Conservation (phyloP, 2,888 invertebrate genomes). For the Saturnia japonica region DNA sequence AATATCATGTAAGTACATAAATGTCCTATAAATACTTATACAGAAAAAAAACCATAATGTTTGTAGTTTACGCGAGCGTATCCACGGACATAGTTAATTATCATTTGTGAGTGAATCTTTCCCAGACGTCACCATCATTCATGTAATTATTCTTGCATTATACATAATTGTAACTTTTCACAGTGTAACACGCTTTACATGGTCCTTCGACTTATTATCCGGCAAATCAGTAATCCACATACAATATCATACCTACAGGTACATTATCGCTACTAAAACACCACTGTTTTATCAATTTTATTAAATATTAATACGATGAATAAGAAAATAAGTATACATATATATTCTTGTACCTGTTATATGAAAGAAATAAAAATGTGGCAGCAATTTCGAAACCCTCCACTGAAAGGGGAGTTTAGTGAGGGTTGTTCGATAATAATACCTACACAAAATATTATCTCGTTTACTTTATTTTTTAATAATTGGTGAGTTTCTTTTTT, state of each 20-base stretch:
- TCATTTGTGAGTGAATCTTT: too few species aligned
- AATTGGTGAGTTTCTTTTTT: constrained; percentile 16
- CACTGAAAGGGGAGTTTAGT: constrained; percentile 3
- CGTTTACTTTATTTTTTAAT: constrained; percentile 12
- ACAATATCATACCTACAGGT: neutral
- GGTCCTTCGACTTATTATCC: neutral
- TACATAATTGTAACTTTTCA: neutral
- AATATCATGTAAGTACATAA: too few species aligned
- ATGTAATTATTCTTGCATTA: too few species aligned
- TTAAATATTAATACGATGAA: constrained; percentile 1
- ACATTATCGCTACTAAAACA: neutral
- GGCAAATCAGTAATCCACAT: neutral
- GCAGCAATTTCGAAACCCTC: constrained; percentile 8
- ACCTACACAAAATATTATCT: constrained; percentile 12
- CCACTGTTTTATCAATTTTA: neutral
- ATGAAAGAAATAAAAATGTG: neutral
- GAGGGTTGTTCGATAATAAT: constrained; percentile 14
- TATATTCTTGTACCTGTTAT: neutral
- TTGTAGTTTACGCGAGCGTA: too few species aligned
- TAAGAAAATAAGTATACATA: neutral
- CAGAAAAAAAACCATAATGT: too few species aligned
- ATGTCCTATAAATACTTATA: too few species aligned
- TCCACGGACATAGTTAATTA: too few species aligned
- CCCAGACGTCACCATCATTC: too few species aligned
- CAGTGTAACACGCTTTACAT: neutral